Evolutionary conservation across 2,888 invertebrate genomes (phyloP).

Genomic region (Parochlus steinenii): DNA sequence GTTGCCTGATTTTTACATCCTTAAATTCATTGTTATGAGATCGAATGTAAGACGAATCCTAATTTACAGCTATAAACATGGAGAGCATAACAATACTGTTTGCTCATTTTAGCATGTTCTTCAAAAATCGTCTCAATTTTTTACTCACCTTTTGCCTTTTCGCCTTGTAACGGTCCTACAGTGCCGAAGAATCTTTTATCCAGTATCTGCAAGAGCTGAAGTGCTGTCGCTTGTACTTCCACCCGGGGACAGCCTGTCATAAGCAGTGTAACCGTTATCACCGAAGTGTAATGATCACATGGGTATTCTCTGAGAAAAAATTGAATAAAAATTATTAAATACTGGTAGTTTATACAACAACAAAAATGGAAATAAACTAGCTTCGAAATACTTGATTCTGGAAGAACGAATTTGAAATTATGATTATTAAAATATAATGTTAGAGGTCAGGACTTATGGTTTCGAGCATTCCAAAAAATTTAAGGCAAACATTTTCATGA

Average conservation of each 20-base stretch:
- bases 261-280: constrained; percentile 92
- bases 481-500: neutral
- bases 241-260: constrained; percentile 90
- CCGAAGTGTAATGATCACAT: constrained; percentile 93
- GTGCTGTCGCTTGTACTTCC: constrained; percentile 81
- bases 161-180: constrained; percentile 47
- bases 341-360: neutral
- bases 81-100: no score
- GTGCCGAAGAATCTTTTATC: constrained; percentile 91
- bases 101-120: no score
- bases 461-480: constrained; percentile 1
- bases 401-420: no score
- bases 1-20: no score
- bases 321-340: constrained; percentile 4
- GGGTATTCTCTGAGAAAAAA: constrained; percentile 68
- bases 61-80: no score
- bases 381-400: neutral
- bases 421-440: no score
- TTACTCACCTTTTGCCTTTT: constrained; percentile 63
- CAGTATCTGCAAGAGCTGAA: constrained; percentile 81
- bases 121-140: no score
- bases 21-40: no score
- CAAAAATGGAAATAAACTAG: neutral
- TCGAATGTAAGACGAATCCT: no score
- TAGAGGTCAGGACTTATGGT: no score